phyloP scores from a whole-genome alignment of 2,888 invertebrate species.

The Pseudanteris insignis region DNA sequence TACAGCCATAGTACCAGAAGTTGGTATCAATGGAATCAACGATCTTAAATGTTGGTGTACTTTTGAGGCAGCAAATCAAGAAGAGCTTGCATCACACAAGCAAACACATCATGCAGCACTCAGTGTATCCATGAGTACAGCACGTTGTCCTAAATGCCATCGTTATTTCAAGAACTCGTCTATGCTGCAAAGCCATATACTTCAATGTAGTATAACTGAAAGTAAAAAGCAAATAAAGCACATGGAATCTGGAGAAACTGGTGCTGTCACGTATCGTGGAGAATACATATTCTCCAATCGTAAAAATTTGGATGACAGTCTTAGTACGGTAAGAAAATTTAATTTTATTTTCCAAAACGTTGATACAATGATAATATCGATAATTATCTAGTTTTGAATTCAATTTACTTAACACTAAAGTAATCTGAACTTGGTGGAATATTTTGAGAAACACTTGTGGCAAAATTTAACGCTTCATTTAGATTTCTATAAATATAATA shows the following conservation, averaged over 20 bases:
- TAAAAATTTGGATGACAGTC: slow-evolving; percentile 63
- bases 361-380: background rate
- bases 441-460: too few species aligned
- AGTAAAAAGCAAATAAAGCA: slow-evolving; percentile 23
- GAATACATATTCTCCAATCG: slow-evolving; percentile 61
- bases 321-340: slow-evolving; percentile 46
- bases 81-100: slow-evolving; percentile 60
- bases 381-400: background rate
- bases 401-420: too few species aligned
- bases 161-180: slow-evolving; percentile 86
- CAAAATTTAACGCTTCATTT: too few species aligned
- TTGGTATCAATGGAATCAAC: slow-evolving; percentile 77
- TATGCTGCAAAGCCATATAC: slow-evolving; percentile 80
- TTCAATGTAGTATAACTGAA: slow-evolving; percentile 70
- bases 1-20: slow-evolving; percentile 74
- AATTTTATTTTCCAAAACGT: background rate
- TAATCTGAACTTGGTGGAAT: too few species aligned
- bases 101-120: slow-evolving; percentile 62
- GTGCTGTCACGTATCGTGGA: slow-evolving; percentile 50
- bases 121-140: slow-evolving; percentile 71
- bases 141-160: slow-evolving; percentile 85
- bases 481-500: too few species aligned
- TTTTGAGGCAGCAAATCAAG: slow-evolving; percentile 58
- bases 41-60: slow-evolving; percentile 65
- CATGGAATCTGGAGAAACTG: slow-evolving; percentile 10